Conservation (phyloP, 53 echinoderm and acorn worm genomes). For the Temnopleurus reevesii region DNA sequence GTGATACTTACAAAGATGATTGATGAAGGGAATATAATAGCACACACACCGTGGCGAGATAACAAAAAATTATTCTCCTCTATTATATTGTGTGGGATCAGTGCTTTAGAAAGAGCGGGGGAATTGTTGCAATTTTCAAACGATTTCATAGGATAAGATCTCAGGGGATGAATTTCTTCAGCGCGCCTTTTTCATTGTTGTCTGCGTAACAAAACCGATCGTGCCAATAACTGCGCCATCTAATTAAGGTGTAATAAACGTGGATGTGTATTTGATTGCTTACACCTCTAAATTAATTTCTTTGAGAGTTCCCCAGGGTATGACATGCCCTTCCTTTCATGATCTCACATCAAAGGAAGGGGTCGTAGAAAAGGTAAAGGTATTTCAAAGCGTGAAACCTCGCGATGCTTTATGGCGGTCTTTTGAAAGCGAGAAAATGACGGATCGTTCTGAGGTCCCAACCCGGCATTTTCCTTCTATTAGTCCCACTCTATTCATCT, state of each 20-base stretch:
- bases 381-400: neutral
- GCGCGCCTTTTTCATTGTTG: constrained; percentile 21
- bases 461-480: constrained; percentile 14
- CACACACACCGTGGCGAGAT: neutral
- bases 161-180: constrained; percentile 8
- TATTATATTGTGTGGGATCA: neutral
- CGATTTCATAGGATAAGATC: constrained; percentile 42
- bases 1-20: constrained; percentile 18
- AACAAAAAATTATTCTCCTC: neutral
- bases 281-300: constrained; percentile 59
- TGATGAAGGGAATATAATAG: constrained; percentile 13
- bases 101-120: neutral
- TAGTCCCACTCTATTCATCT: neutral
- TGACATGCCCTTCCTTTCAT: constrained; percentile 27
- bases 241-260: constrained; percentile 52
- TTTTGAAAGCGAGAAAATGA: constrained; percentile 49
- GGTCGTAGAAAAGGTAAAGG: neutral
- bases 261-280: constrained; percentile 53
- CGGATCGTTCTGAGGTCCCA: neutral
- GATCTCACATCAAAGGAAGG: neutral
- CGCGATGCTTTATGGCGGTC: constrained; percentile 8
- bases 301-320: constrained; percentile 47
- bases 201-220: neutral
- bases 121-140: neutral
- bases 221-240: constrained; percentile 40